These are phyloP conservation scores for Ochlodes sylvanus DNA, from an alignment of 2,888 invertebrate genomes.

Conservation along the genomic window DNA sequence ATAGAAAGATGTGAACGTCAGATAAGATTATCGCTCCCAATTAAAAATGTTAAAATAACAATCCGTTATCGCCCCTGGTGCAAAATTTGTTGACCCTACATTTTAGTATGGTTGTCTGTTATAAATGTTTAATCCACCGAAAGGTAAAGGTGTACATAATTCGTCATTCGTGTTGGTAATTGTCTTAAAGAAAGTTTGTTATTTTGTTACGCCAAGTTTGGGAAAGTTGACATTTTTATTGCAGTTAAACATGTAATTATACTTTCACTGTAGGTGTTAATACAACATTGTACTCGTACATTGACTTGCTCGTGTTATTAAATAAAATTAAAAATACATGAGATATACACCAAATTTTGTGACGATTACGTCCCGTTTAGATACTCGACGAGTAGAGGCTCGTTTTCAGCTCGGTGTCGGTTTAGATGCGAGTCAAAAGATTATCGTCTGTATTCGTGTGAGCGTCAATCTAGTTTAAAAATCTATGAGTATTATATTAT, in stretches of 20 bases:
- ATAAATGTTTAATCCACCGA: neutral
- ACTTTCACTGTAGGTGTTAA: neutral
- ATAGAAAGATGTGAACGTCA: too few relatives aligned
- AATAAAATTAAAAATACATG: too few relatives aligned
- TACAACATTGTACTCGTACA: constrained; percentile 1
- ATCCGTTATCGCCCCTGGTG: neutral
- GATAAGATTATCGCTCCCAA: neutral
- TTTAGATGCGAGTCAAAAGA: too few relatives aligned
- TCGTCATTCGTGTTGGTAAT: constrained; percentile 6
- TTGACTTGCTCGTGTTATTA: too few relatives aligned
- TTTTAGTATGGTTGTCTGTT: neutral
- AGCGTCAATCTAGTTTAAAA: too few relatives aligned
- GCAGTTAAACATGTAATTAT: neutral
- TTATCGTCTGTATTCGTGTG: too few relatives aligned
- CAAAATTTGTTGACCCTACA: neutral
- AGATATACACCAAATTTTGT: too few relatives aligned
- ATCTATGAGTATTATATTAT: too few relatives aligned
- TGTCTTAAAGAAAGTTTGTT: neutral
- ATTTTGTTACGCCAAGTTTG: neutral
- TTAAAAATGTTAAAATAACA: neutral
- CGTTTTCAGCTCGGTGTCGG: too few relatives aligned
- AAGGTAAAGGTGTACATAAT: constrained; percentile 1
- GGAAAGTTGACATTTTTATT: neutral
- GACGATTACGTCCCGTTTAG: too few relatives aligned
- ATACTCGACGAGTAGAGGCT: too few relatives aligned